These are phyloP conservation scores for Bombyx mandarina DNA, from an alignment of 1,140 invertebrate genomes.

Conservation along the genomic window DNA sequence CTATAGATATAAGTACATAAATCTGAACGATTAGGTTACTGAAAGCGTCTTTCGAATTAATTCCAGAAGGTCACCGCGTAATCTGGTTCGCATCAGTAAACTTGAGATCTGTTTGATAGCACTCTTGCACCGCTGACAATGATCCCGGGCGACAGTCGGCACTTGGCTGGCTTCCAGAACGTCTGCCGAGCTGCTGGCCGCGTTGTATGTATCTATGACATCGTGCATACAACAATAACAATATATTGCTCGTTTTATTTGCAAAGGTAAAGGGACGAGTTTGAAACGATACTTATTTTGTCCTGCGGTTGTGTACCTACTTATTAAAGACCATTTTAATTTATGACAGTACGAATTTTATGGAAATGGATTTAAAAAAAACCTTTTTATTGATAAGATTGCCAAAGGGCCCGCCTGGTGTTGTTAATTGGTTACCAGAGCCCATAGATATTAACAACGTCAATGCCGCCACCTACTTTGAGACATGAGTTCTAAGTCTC, in stretches of 20 bases:
- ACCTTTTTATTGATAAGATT: no score
- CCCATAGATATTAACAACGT: no score
- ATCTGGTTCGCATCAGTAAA: conserved; percentile 12
- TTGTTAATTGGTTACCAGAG: no score
- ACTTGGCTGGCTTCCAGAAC: conserved; percentile 9
- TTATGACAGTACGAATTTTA: no score
- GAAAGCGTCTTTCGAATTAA: neutral
- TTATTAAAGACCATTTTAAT: no score
- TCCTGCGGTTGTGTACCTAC: no score
- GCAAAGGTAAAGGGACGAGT: no score
- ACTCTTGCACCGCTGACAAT: conserved; percentile 8
- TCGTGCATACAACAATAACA: neutral
- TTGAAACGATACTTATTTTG: no score
- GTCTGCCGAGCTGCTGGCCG: conserved; percentile 5
- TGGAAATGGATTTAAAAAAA: no score
- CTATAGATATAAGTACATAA: neutral
- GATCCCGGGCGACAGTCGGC: conserved; percentile 8
- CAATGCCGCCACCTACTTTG: no score
- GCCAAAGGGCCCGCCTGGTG: no score
- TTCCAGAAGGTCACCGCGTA: neutral
- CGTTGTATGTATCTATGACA: conserved; percentile 1
- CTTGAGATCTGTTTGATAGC: conserved; percentile 7
- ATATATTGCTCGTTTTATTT: neutral
- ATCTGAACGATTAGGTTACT: neutral
- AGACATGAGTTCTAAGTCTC: no score